Percentiles rank a stretch among this genome's conserved stretches.
phyloP scores from a whole-genome alignment of 2,888 invertebrate genomes.

The Phymatocera aterrima region DNA sequence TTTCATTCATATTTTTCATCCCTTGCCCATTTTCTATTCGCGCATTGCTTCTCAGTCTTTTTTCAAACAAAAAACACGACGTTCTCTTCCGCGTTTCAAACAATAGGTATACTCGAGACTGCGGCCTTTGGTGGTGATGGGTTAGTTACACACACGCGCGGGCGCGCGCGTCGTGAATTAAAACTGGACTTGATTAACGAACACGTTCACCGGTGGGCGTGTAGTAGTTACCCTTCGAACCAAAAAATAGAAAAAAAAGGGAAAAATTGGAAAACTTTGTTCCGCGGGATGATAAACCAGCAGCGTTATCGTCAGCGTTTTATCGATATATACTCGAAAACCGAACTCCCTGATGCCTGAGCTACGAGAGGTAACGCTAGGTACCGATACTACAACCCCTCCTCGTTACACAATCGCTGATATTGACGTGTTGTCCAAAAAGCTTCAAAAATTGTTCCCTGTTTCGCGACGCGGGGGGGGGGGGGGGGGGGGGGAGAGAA shows the following conservation, averaged over 20 bases:
- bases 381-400: background rate
- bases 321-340: slow-evolving; percentile 41
- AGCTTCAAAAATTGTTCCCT: slow-evolving; percentile 48
- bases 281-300: slow-evolving; percentile 37
- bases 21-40: too few species aligned
- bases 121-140: too few species aligned
- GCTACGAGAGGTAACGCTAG: too few species aligned
- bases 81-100: too few species aligned
- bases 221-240: background rate
- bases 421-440: slow-evolving; percentile 33
- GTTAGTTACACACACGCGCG: too few species aligned
- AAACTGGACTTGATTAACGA: slow-evolving; percentile 15
- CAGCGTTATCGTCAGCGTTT: slow-evolving; percentile 47
- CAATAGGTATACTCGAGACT: too few species aligned
- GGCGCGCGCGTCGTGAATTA: background rate
- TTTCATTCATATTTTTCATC: too few species aligned
- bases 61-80: too few species aligned
- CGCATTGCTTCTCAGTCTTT: too few species aligned
- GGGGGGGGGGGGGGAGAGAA: background rate
- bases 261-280: background rate
- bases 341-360: background rate
- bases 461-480: too few species aligned
- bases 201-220: background rate
- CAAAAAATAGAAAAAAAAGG: background rate
- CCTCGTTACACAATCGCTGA: slow-evolving; percentile 3